phyloP scores from a whole-genome alignment of 2,113 vertebrate species.

The Platanista minor region DNA sequence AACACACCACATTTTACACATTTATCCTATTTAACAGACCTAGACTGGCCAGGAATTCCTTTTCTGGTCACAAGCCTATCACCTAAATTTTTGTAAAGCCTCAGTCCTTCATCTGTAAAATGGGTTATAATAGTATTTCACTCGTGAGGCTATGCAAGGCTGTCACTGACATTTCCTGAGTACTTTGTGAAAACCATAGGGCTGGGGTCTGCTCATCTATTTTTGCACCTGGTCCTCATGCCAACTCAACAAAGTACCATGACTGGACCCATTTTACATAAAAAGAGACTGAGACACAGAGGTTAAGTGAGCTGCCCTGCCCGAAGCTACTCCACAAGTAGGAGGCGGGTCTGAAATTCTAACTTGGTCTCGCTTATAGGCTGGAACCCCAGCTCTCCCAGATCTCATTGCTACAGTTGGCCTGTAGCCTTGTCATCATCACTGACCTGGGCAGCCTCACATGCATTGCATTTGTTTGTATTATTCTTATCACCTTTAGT shows the following conservation, averaged over 20 bases:
- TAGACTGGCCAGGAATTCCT: background rate
- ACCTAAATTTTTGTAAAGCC: background rate
- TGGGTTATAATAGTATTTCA: too few species aligned
- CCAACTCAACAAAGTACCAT: background rate
- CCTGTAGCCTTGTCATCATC: background rate
- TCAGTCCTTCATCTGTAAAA: background rate
- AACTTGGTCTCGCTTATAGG: background rate
- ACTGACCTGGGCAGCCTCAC: rapidly evolving
- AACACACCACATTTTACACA: background rate
- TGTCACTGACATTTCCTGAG: background rate
- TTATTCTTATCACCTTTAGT: too few species aligned
- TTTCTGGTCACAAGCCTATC: background rate
- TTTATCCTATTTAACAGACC: background rate
- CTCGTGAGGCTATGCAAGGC: background rate
- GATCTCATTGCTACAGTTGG: rapidly evolving
- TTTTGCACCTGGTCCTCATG: too few species aligned
- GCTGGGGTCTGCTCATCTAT: too few species aligned
- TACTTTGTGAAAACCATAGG: background rate
- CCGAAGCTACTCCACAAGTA: background rate
- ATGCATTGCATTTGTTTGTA: rapidly evolving
- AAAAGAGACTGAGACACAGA: background rate
- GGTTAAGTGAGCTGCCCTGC: background rate
- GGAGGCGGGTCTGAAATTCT: background rate
- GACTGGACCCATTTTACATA: background rate
- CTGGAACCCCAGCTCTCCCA: too few species aligned